Base-by-base conservation (phyloP, 2,888 invertebrate species). In the Nomada goodeniana region DNA sequence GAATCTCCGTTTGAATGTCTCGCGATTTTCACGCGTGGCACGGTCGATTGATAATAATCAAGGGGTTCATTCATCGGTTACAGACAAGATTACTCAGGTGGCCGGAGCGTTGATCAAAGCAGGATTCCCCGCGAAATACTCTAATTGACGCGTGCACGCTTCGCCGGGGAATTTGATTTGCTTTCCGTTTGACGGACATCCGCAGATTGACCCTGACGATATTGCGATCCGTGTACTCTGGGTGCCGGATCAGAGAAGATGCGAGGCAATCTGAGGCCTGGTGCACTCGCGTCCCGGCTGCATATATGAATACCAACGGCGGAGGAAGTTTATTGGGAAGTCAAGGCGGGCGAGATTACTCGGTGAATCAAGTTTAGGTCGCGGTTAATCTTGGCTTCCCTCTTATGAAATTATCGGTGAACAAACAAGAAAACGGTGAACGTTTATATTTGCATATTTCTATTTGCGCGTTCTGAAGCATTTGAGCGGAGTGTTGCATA, bases 161-260 rank as follows among this genome's bases (percentile, higher is more conserved):
- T 85, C 81, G 76, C 85, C 83, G 79, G 64, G 76, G 89, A 90
- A 89, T 90, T 89, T 85, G 88, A 90, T 91, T 91, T 90, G 88
- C 91, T 88, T 90, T 87, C 84, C 86, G 87, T 85, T 78, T 82
- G 84, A 83, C 82, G 87, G 71, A 82, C 76, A 80, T 82, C 76
- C 84, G 82, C 86, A 87, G 85, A 83, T 89, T 89, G 89, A 88
- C 89, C 88, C 78, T 75, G 77, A 63, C 86, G 80, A 89, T 90
- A 89, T 90, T 86, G 85, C 89, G 81, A 86, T 86, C 81, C 80
- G 69, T 77, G 79, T 83, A 83, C 76, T 80, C 82, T 60, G 47
- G 55, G 36, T 47, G 44, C 44, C 36, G 70, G 77, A 63, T 80
- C 80, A 80, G 85, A 78, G 86, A 86, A 86, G 85, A 87, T 59